Evolutionary conservation across 2,113 vertebrate genomes (phyloP).

Genomic region (Gallinago media): DNA sequence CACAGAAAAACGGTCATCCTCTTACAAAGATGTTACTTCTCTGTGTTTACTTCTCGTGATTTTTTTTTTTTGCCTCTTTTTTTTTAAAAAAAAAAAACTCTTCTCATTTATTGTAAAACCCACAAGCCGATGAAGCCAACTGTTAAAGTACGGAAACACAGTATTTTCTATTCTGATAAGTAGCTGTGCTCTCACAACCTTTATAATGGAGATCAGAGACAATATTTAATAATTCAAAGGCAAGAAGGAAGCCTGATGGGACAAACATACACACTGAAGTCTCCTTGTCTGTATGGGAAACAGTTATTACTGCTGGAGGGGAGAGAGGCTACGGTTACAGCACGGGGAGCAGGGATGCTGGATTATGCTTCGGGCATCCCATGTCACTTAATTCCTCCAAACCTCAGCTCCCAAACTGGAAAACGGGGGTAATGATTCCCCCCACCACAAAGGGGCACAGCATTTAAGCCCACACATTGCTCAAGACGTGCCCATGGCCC

Average conservation of each 20-base stretch:
- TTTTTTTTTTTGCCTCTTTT: neutral
- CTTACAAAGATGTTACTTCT: neutral
- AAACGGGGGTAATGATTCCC: accelerated
- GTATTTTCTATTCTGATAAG: neutral
- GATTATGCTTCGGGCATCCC: neutral
- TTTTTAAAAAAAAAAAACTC: neutral
- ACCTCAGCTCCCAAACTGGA: neutral
- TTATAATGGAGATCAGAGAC: neutral
- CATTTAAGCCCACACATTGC: neutral
- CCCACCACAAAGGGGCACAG: neutral
- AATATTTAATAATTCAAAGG: constrained; percentile 27
- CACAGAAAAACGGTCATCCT: neutral
- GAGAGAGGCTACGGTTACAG: neutral
- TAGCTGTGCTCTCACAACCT: neutral
- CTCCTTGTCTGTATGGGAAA: neutral
- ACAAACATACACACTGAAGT: neutral
- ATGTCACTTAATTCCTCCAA: accelerated
- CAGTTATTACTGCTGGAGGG: neutral
- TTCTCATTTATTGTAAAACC: neutral
- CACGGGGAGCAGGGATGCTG: neutral
- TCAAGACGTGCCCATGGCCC: neutral
- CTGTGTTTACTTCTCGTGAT: neutral
- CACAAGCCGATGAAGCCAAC: neutral
- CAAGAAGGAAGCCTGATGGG: neutral
- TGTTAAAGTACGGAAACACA: neutral